Base-by-base conservation (phyloP, 1,140 invertebrate species). In the Drosophila littoralis region DNA sequence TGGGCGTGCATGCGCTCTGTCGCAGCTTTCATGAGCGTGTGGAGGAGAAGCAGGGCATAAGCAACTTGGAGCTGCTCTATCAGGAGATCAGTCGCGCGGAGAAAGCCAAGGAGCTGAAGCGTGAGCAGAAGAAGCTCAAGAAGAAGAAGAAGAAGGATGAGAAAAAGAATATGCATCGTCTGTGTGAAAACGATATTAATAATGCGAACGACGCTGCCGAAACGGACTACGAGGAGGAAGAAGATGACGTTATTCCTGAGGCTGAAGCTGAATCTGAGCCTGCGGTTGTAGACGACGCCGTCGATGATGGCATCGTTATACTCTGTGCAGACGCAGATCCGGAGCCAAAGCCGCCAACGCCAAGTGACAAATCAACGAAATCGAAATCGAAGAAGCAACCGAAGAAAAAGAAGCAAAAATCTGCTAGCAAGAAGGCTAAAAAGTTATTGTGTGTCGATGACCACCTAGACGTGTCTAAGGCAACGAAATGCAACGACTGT, bases 1-100 rank as follows among this genome's bases (percentile, higher is more conserved):
- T 98, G 8, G 97, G 96, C 1, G 95, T 98, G 3, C 96, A 98
- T 91, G 96, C 97, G 7, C 93, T 98, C 9, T 96, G 96, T 81
- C 95, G 97, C 77, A 98, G 96, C 92, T 98, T 98, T 93, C 96
- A 98, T 94, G 96, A 96, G 75, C 96, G 97, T 8, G 95, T 98
- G 36, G 97, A 98, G 93, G 94, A 94, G 8, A 98, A 98, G 92
- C 96, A 96, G 91, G 97, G 97, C 35, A 95, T 97, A 5, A 97
- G 97, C 7, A 97, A 98, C 90, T 93, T 98, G 66, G 96, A 97
- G 93, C 91, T 97, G 42, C 91, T 97, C 1, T 97, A 96, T 83
- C 95, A 97, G 72, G 96, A 97, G 93, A 93, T 98, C 52, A 95
- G 95, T 35, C 95, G 96, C 67, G 97, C 98, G 90, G 97, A 98